A percentile compares a stretch with the other conserved stretches of the same genome.
Conservation (phyloP, 2,113 vertebrate species). For the Geococcyx californianus region DNA sequence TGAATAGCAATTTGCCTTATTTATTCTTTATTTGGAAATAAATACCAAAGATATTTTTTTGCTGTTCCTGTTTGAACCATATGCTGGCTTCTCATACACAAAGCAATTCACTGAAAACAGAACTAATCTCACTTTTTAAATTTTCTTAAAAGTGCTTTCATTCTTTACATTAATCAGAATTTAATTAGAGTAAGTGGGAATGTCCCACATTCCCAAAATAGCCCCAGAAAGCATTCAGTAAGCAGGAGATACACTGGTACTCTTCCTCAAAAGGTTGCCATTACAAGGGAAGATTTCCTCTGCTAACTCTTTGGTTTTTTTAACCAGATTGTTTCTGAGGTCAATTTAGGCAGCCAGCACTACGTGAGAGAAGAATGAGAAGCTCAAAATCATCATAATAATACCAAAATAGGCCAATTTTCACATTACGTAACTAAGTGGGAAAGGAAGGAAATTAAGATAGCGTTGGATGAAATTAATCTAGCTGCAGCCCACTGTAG, state of each 20-base stretch:
- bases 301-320: not conserved
- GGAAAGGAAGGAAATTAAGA: constrained; percentile 88
- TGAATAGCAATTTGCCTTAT: not conserved
- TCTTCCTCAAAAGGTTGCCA: not conserved
- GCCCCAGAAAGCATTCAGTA: not conserved
- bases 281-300: not conserved
- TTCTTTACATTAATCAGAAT: not conserved
- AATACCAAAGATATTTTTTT: not conserved
- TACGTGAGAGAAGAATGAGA: constrained; percentile 80
- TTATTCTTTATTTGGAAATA: constrained; percentile 7
- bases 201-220: not conserved
- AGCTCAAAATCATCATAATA: constrained; percentile 81
- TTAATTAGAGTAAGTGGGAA: not conserved
- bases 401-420: constrained; percentile 84
- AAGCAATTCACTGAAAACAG: constrained; percentile 10
- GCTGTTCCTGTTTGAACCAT: not conserved
- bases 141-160: not conserved
- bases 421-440: constrained; percentile 89
- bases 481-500: constrained; percentile 85
- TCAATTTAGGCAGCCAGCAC: constrained; percentile 54
- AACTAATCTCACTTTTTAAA: not conserved
- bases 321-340: constrained; percentile 59
- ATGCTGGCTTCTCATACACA: not conserved
- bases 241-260: not conserved
- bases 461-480: constrained; percentile 88